Percentiles rank a stretch among this genome's conserved stretches.
phyloP scores from a whole-genome alignment of 1,140 invertebrate species.

The Pseudomyrmex pallidus region DNA sequence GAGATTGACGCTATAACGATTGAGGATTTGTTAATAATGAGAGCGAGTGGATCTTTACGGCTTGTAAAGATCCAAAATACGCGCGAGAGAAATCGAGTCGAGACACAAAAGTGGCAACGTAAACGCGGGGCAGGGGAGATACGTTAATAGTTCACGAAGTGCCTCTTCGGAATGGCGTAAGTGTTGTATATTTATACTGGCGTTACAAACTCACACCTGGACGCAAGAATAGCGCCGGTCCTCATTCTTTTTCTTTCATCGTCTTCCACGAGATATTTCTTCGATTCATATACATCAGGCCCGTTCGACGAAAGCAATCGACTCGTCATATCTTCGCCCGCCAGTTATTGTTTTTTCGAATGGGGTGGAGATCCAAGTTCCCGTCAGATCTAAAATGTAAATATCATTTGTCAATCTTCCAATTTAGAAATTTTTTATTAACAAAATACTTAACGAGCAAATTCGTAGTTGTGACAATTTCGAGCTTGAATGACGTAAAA shows the following conservation, averaged over 20 bases:
- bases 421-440: too few relatives aligned
- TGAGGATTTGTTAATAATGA: conserved; percentile 26
- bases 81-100: conserved; percentile 60
- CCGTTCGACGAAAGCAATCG: conserved; percentile 65
- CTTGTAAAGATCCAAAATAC: conserved; percentile 35
- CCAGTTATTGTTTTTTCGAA: not conserved
- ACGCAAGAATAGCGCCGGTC: conserved; percentile 79
- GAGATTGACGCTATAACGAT: not conserved
- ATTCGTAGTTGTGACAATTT: not conserved
- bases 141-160: conserved; percentile 76
- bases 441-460: not conserved
- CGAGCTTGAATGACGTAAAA: not conserved
- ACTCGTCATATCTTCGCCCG: conserved; percentile 25
- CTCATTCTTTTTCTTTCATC: conserved; percentile 59
- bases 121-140: conserved; percentile 40
- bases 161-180: conserved; percentile 70
- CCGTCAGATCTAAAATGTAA: too few relatives aligned
- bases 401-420: too few relatives aligned
- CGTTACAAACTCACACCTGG: conserved; percentile 83
- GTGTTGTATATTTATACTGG: conserved; percentile 76
- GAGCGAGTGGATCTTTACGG: conserved; percentile 39
- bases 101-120: conserved; percentile 56
- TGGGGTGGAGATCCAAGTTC: too few relatives aligned
- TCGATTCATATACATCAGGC: conserved; percentile 54
- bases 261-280: conserved; percentile 65